phyloP scores from a whole-genome alignment of 2,797 vertebrate species.

The Pseudochaenichthys georgianus region DNA sequence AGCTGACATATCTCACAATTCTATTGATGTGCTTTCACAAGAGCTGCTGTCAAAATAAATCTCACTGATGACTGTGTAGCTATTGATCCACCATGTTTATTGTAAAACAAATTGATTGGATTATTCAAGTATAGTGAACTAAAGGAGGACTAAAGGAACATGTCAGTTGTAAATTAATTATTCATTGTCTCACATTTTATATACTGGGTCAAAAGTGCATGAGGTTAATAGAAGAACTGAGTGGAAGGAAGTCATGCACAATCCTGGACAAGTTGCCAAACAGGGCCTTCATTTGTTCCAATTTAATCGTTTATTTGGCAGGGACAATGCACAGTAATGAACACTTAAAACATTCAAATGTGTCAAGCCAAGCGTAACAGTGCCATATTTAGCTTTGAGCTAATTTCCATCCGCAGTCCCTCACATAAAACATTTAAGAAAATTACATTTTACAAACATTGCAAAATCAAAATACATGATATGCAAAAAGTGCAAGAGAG shows the following conservation, averaged over 20 bases:
- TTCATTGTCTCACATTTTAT: constrained; percentile 7
- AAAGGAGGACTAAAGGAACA: constrained; percentile 10
- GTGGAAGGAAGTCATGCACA: not conserved
- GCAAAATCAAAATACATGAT: too few species aligned
- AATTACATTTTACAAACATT: too few species aligned
- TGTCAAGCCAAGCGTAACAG: too few species aligned
- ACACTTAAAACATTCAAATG: too few species aligned
- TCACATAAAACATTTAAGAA: too few species aligned
- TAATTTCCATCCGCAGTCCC: too few species aligned
- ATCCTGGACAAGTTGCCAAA: not conserved
- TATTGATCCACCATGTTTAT: constrained; percentile 42
- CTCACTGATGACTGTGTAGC: constrained; percentile 15
- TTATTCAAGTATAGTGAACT: not conserved
- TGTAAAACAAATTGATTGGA: constrained; percentile 41
- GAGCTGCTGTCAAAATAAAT: constrained; percentile 45
- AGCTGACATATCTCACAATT: constrained; percentile 45
- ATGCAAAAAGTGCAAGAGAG: too few species aligned
- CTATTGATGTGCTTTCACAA: constrained; percentile 47
- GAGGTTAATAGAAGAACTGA: not conserved
- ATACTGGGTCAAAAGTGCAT: not conserved
- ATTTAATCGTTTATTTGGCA: too few species aligned
- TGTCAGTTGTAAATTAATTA: not conserved
- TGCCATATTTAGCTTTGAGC: too few species aligned
- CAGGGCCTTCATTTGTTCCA: not conserved
- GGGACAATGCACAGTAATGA: too few species aligned